phyloP scores from a whole-genome alignment of 2,888 invertebrate genomes.

The Phortica magna region DNA sequence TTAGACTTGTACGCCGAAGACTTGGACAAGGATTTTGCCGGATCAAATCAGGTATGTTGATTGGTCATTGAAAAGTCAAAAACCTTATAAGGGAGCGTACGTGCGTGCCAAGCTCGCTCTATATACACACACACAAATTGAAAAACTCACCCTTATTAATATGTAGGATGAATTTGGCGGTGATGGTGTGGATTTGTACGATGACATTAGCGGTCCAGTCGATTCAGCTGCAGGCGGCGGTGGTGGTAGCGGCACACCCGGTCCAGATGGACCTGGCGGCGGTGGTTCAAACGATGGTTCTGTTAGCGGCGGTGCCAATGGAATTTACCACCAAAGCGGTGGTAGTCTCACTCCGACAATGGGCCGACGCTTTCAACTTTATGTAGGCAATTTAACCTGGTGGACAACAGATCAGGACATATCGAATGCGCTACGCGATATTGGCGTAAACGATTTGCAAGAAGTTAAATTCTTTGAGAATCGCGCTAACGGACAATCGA shows the following conservation, averaged over 20 bases:
- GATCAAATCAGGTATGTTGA: slow-evolving; percentile 81
- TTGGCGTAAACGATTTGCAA: slow-evolving; percentile 95
- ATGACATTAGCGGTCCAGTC: slow-evolving; percentile 94
- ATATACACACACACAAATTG: slow-evolving; percentile 11
- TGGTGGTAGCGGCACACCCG: slow-evolving; percentile 80
- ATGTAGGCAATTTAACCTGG: slow-evolving; percentile 99
- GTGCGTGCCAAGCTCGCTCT: slow-evolving; percentile 18
- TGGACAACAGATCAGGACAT: slow-evolving; percentile 99
- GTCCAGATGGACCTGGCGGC: slow-evolving; percentile 81
- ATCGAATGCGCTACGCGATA: slow-evolving; percentile 90
- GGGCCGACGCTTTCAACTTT: slow-evolving; percentile 91
- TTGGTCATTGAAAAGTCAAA: neutral
- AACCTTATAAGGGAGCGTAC: neutral
- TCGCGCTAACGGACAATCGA: slow-evolving; percentile 98
- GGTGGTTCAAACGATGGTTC: slow-evolving; percentile 79
- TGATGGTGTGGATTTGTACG: slow-evolving; percentile 94
- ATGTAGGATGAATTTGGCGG: slow-evolving; percentile 77
- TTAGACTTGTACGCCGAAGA: slow-evolving; percentile 98
- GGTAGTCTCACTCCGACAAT: slow-evolving; percentile 85
- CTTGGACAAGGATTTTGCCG: slow-evolving; percentile 93
- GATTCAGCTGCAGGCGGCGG: slow-evolving; percentile 86
- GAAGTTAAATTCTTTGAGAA: slow-evolving; percentile 99
- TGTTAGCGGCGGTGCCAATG: slow-evolving; percentile 85
- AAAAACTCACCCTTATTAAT: neutral
- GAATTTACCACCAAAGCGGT: slow-evolving; percentile 85